Evolutionary conservation across 92 coral and sea anemone genomes (phyloP), one percentile per base, ranked within the genome.

Genomic region (Pocillopora grandis): DNA sequence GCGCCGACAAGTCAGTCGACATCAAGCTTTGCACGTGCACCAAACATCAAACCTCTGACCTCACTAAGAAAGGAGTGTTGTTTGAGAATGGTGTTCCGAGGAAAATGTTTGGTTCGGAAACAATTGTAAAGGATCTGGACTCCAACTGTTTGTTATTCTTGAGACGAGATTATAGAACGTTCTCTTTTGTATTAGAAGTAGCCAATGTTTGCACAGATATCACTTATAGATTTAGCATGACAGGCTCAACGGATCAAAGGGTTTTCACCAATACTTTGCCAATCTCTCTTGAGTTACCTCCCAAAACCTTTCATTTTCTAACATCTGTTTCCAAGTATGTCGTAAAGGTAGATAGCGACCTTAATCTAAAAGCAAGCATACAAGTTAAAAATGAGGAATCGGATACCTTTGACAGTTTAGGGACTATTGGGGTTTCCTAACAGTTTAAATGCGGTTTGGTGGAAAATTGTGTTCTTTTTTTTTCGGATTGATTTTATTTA

Each of bases 1-100:
- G 98, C 80, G 92, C 85, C 20, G 98, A 95, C 75, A 85, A 88
- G 33, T 84, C 85, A 62, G 95, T 95, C 10, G 93, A 95, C 42
- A 71, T 92, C 15, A 79, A 79, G 81, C 88, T 93, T 3, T 95
- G 98, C 91, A 93, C 92, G 69, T 95, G 98, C 82, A 89, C 92
- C 17, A 81, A 36, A 71, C 20, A 48, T 21, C 10, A 66, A 73
- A 42, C 5, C 62, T 10, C 58, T 33, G 11, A 23, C 8, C 13
- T 59, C 33, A 56, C 60, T 4, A 5, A 16, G n/a, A 35, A 14
- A 15, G 73, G 73, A 36, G n/a, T 69, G 18, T 52, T 69, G 55
- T 69, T 69, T 42, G 52, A 57, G 31, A 71, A 81, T 23, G 33
- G 42, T 58, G 71, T 82, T 71, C 42, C 75, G 18, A 27, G 71